A percentile compares a stretch with the other conserved stretches of the same genome.
Conservation (phyloP, 1,140 invertebrate species). For the Leptopilina boulardi region DNA sequence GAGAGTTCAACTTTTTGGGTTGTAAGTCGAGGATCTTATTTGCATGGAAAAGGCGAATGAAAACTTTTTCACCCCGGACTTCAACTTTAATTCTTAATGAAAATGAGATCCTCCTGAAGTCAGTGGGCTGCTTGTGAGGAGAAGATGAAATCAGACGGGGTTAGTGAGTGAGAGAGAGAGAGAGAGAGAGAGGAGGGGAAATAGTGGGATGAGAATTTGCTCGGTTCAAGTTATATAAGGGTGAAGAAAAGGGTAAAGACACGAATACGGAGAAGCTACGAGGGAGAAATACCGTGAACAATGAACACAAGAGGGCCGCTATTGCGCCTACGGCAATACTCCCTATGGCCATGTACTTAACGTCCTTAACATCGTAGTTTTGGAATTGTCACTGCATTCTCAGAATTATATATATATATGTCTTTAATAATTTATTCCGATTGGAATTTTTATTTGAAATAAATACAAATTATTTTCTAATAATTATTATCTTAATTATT, state of each 20-base stretch:
- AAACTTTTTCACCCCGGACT: conserved; percentile 65
- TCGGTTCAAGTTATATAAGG: conserved; percentile 36
- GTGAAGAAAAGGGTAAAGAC: conserved; percentile 46
- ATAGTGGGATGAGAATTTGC: conserved; percentile 30
- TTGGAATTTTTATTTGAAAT: too few relatives aligned
- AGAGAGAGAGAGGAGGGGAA: conserved; percentile 56
- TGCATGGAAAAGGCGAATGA: conserved; percentile 67
- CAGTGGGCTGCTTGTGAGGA: conserved; percentile 57
- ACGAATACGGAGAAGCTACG: conserved; percentile 52
- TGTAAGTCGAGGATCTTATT: conserved; percentile 61
- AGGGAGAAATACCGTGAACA: conserved; percentile 68
- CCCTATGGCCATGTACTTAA: conserved; percentile 70
- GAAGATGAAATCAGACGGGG: conserved; percentile 65
- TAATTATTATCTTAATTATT: too few relatives aligned
- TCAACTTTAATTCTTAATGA: conserved; percentile 72
- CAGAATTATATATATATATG: too few relatives aligned
- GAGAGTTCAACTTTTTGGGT: conserved; percentile 12
- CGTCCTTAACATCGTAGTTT: conserved; percentile 62
- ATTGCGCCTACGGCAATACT: conserved; percentile 73
- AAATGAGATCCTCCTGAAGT: conserved; percentile 69
- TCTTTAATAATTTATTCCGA: too few relatives aligned
- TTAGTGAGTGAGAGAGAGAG: conserved; percentile 56
- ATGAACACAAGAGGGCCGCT: conserved; percentile 72
- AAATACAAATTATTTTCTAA: too few relatives aligned
- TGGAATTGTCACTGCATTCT: conserved; percentile 66